phyloP scores from a whole-genome alignment of 2,888 invertebrate genomes.

The Gnatocerus cornutus region DNA sequence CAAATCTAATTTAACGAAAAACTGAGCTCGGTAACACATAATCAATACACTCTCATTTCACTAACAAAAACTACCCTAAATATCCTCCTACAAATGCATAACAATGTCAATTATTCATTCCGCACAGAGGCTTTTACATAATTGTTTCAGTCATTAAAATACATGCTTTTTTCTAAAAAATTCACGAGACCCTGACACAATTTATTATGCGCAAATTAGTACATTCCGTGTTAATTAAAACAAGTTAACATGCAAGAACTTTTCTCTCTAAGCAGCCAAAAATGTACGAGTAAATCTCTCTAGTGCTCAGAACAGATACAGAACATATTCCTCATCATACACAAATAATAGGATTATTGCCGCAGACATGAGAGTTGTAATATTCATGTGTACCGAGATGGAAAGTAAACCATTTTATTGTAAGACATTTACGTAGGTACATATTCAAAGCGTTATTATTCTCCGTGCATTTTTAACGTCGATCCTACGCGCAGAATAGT shows the following conservation, averaged over 20 bases:
- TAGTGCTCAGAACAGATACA: slow-evolving; percentile 7
- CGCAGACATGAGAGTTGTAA: slow-evolving; percentile 31
- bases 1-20: slow-evolving; percentile 37
- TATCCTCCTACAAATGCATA: slow-evolving; percentile 8
- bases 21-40: slow-evolving; percentile 6
- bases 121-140: slow-evolving; percentile 12
- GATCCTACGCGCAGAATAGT: neutral
- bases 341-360: slow-evolving; percentile 37
- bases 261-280: slow-evolving; percentile 5
- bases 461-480: neutral
- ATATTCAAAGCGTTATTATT: slow-evolving; percentile 26
- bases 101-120: slow-evolving; percentile 32
- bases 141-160: neutral
- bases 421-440: slow-evolving; percentile 36
- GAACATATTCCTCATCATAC: slow-evolving; percentile 28
- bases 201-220: no score
- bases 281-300: slow-evolving; percentile 15
- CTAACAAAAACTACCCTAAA: neutral
- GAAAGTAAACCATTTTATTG: slow-evolving; percentile 30
- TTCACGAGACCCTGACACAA: neutral
- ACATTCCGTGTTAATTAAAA: slow-evolving; percentile 4
- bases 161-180: neutral
- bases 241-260: neutral
- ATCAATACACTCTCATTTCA: slow-evolving; percentile 29
- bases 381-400: slow-evolving; percentile 26